phyloP scores from a whole-genome alignment of 2,888 invertebrate species.

The Eueremaeus valkanovi region DNA sequence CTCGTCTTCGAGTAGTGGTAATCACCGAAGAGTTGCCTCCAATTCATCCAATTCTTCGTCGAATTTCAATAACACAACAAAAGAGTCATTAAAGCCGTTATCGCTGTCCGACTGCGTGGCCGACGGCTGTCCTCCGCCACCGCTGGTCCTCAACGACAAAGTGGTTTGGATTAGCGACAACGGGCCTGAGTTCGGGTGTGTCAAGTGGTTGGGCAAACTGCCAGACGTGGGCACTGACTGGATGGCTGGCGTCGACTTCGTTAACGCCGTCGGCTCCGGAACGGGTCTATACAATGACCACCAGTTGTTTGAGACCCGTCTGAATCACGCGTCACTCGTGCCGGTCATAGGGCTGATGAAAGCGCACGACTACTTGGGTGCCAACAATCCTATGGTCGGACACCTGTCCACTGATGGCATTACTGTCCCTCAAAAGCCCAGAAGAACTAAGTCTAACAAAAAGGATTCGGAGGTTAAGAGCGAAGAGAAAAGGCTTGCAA shows the following conservation, averaged over 20 bases:
- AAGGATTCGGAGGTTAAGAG: background rate
- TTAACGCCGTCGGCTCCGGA: constrained; percentile 57
- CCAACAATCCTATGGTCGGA: background rate
- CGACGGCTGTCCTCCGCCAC: constrained; percentile 43
- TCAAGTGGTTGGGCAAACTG: constrained; percentile 58
- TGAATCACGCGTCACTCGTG: constrained; percentile 56
- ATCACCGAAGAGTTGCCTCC: constrained; percentile 22
- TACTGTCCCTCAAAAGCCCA: constrained; percentile 38
- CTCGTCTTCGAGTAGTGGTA: constrained; percentile 14
- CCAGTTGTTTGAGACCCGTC: constrained; percentile 55
- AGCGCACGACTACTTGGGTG: constrained; percentile 52
- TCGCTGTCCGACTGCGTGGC: constrained; percentile 34
- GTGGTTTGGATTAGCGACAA: constrained; percentile 58
- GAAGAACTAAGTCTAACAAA: constrained; percentile 37
- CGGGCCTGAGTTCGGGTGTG: constrained; percentile 56
- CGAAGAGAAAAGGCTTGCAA: constrained; percentile 12
- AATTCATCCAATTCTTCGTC: constrained; percentile 19
- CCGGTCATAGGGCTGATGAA: constrained; percentile 56
- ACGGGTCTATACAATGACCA: constrained; percentile 57
- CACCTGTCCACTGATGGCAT: background rate
- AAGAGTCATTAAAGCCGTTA: constrained; percentile 23
- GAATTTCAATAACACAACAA: background rate
- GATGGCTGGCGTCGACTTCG: constrained; percentile 59
- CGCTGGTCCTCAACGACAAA: constrained; percentile 54
- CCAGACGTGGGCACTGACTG: constrained; percentile 53